phyloP scores from a whole-genome alignment of 2,113 vertebrate genomes.

The Chionodraco myersi region DNA sequence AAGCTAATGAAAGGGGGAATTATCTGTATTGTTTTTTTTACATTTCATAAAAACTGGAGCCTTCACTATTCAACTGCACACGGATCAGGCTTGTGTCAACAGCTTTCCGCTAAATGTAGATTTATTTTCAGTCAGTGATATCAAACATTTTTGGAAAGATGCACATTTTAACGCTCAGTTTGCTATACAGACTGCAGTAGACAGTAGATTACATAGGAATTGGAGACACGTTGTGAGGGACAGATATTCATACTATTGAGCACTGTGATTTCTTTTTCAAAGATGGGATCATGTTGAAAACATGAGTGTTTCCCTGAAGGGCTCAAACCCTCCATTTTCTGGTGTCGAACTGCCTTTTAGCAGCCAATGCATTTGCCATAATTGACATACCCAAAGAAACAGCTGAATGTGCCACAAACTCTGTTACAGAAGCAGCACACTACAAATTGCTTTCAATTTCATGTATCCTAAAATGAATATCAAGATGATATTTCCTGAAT shows the following conservation, averaged over 20 bases:
- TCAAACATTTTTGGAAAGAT: constrained; percentile 53
- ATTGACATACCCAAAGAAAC: constrained; percentile 64
- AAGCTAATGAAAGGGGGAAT: constrained; percentile 77
- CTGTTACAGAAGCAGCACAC: constrained; percentile 49
- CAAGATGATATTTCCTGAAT: constrained; percentile 66
- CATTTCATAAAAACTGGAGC: constrained; percentile 69
- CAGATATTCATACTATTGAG: constrained; percentile 59
- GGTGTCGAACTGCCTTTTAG: constrained; percentile 64
- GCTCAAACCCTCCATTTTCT: constrained; percentile 59
- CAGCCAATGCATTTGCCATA: constrained; percentile 65
- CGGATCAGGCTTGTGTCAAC: constrained; percentile 58
- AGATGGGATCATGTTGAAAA: constrained; percentile 67
- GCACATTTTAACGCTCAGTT: constrained; percentile 41
- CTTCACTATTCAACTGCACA: constrained; percentile 61
- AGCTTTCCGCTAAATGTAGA: constrained; percentile 17
- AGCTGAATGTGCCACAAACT: constrained; percentile 62
- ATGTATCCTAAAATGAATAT: constrained; percentile 63
- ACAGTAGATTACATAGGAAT: constrained; percentile 63
- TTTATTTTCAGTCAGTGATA: constrained; percentile 36
- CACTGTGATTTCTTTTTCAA: constrained; percentile 67
- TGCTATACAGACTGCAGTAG: constrained; percentile 30
- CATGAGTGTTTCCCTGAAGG: constrained; percentile 49
- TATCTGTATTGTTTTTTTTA: constrained; percentile 81
- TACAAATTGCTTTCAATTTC: constrained; percentile 64
- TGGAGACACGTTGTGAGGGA: constrained; percentile 44